Percentiles rank a stretch among this genome's conserved stretches.
These are phyloP conservation scores for Austrofundulus limnaeus DNA, from an alignment of 2,113 vertebrate genomes.

Conservation along the genomic window DNA sequence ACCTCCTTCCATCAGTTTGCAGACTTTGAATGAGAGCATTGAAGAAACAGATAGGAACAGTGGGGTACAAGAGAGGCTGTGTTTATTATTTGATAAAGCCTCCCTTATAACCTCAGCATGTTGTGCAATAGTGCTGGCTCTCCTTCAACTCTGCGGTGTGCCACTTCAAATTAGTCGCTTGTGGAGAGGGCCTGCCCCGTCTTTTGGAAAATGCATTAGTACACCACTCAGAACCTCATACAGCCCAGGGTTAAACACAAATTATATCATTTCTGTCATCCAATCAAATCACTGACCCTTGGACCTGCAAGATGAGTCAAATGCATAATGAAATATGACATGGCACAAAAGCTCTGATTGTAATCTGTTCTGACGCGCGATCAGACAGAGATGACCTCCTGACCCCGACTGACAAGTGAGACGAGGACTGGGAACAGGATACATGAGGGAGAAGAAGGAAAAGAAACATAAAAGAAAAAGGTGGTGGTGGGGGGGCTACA, in stretches of 20 bases:
- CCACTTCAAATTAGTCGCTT: conserved; percentile 72
- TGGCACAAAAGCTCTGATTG: conserved; percentile 79
- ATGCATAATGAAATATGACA: conserved; percentile 86
- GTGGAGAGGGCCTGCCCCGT: conserved; percentile 79
- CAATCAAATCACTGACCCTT: conserved; percentile 83
- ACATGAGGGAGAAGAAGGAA: conserved; percentile 44
- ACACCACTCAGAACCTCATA: conserved; percentile 70
- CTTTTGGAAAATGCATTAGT: conserved; percentile 64
- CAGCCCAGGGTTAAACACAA: conserved; percentile 79
- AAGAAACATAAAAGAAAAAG: conserved; percentile 53
- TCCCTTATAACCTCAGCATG: conserved; percentile 67
- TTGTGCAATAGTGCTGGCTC: conserved; percentile 69
- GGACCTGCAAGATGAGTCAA: conserved; percentile 82
- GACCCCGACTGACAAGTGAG: conserved; percentile 83
- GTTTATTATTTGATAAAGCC: conserved; percentile 76
- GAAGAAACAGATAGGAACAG: conserved; percentile 36
- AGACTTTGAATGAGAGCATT: conserved; percentile 20
- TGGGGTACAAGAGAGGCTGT: conserved; percentile 48
- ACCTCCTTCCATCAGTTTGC: conserved; percentile 21
- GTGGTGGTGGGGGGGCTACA: conserved; percentile 2
- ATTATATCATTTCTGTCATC: conserved; percentile 84
- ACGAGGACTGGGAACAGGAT: conserved; percentile 75
- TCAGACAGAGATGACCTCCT: conserved; percentile 80
- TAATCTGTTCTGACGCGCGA: conserved; percentile 85
- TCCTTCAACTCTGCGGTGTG: conserved; percentile 65